A percentile compares a stretch with the other conserved stretches of the same genome.
Conservation (phyloP, 2,888 invertebrate species). For the Helleia helle region DNA sequence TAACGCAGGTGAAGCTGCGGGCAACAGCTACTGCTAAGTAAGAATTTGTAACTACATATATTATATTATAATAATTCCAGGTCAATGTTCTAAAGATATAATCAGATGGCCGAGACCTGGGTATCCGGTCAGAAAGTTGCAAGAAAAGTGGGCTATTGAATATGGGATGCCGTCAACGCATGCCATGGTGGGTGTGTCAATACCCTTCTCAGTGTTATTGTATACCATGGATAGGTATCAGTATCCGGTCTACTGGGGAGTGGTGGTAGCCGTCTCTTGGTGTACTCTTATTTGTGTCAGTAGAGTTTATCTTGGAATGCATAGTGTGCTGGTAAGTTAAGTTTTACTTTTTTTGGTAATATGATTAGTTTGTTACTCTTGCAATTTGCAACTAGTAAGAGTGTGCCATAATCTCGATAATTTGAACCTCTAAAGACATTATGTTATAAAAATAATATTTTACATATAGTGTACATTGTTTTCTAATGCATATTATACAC, state of each 20-base stretch:
- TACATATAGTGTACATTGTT: no score
- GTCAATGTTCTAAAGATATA: slow-evolving; percentile 91
- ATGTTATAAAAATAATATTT: no score
- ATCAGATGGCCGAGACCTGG: slow-evolving; percentile 90
- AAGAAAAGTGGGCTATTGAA: slow-evolving; percentile 91
- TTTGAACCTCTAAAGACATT: no score
- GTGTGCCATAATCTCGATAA: no score
- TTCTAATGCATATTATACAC: no score
- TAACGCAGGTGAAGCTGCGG: no score
- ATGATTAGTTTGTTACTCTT: no score
- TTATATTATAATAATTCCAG: slow-evolving; percentile 68
- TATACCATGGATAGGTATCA: slow-evolving; percentile 88
- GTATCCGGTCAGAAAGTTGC: slow-evolving; percentile 87
- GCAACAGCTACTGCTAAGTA: no score
- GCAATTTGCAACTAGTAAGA: no score
- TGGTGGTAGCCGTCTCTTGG: slow-evolving; percentile 76
- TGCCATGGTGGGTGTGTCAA: slow-evolving; percentile 91
- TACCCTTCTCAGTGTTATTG: slow-evolving; percentile 88
- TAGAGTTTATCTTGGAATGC: slow-evolving; percentile 94
- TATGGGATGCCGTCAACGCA: slow-evolving; percentile 98
- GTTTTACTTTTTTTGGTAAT: background rate
- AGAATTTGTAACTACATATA: no score
- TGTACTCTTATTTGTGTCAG: slow-evolving; percentile 87
- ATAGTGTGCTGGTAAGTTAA: slow-evolving; percentile 84
- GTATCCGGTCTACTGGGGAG: slow-evolving; percentile 76